Percentiles rank a stretch among this genome's conserved stretches.
Evolutionary conservation across 2,888 invertebrate genomes (phyloP).

Genomic region (Entomobrya proxima): DNA sequence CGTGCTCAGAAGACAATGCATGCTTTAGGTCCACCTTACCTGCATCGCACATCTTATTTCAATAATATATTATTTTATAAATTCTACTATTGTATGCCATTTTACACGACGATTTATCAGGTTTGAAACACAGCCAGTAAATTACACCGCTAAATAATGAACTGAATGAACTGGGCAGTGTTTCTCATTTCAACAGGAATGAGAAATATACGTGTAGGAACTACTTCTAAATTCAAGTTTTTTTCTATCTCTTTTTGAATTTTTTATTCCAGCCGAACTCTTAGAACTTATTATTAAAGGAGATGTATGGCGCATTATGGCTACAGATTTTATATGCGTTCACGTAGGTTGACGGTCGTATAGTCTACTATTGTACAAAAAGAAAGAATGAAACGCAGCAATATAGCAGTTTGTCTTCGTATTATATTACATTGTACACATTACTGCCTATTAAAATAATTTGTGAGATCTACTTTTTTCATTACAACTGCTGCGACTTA

Average conservation of each 20-base stretch:
- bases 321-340: constrained; percentile 12
- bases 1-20: not conserved
- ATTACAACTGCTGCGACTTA: constrained; percentile 36
- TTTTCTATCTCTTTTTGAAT: constrained; percentile 16
- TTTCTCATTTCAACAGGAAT: constrained; percentile 56
- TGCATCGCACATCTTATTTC: not conserved
- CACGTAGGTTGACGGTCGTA: constrained; percentile 15
- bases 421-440: constrained; percentile 37
- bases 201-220: not conserved
- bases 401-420: constrained; percentile 30
- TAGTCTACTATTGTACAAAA: not conserved
- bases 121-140: constrained; percentile 46
- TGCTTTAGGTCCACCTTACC: not conserved
- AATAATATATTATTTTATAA: not conserved
- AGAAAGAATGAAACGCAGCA: not conserved
- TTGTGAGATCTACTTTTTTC: constrained; percentile 49
- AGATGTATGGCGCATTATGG: constrained; percentile 35
- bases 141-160: constrained; percentile 52
- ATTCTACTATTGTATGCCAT: not conserved
- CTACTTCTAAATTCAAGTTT: constrained; percentile 3
- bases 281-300: constrained; percentile 37
- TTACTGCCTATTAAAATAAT: constrained; percentile 56
- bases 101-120: constrained; percentile 46
- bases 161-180: constrained; percentile 48
- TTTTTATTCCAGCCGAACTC: constrained; percentile 36